These are phyloP conservation scores for Meghimatium bilineatum DNA, from an alignment of 2,888 invertebrate species.

Conservation along the genomic window DNA sequence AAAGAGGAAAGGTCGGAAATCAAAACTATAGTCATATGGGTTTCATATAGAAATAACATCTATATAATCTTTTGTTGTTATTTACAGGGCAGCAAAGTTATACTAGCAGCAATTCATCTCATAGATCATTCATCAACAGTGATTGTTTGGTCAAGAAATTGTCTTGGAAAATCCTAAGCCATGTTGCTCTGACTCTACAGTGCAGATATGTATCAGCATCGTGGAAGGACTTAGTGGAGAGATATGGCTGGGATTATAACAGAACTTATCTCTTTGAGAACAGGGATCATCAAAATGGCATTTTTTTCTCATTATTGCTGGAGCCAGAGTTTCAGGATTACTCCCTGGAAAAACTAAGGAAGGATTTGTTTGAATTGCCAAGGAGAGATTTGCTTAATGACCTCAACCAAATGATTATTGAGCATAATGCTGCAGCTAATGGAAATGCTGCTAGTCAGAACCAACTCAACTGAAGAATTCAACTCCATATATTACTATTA, in stretches of 20 bases:
- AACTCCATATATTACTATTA: background rate
- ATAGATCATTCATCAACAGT: conserved; percentile 11
- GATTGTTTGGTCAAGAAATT: conserved; percentile 29
- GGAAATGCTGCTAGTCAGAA: background rate
- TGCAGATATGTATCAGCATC: background rate
- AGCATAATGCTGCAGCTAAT: conserved; percentile 13
- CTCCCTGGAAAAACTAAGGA: conserved; percentile 20
- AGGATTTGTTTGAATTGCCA: conserved; percentile 22
- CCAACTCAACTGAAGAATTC: background rate
- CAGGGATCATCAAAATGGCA: conserved; percentile 5
- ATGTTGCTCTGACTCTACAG: conserved; percentile 18
- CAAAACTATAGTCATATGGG: too few species aligned
- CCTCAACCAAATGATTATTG: conserved; percentile 18
- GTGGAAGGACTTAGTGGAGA: conserved; percentile 52
- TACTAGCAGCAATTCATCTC: background rate
- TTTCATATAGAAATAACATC: too few species aligned
- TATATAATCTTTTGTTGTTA: background rate
- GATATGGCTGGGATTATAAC: conserved; percentile 50
- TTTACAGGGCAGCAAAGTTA: background rate
- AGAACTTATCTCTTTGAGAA: conserved; percentile 39
- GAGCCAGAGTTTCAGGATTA: conserved; percentile 41
- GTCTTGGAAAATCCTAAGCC: conserved; percentile 11
- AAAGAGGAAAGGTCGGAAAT: too few species aligned
- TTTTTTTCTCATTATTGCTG: conserved; percentile 26
- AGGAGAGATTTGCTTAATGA: conserved; percentile 28